phyloP scores from a whole-genome alignment of 2,113 vertebrate species.

The Jacana jacana region DNA sequence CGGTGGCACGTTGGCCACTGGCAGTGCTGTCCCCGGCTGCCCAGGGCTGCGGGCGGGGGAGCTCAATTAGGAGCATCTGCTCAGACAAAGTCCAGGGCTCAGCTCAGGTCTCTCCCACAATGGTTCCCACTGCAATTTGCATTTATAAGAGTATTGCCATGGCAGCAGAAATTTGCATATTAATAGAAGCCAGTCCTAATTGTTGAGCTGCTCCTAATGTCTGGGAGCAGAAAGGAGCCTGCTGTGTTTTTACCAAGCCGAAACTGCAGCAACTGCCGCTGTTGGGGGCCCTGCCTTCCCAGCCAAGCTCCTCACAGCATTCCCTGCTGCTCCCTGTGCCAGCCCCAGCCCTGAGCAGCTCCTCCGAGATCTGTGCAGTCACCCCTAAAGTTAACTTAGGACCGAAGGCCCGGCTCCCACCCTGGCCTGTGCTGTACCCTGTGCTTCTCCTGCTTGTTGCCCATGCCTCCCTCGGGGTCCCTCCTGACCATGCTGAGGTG shows the following conservation, averaged over 20 bases:
- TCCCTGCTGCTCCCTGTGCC: not conserved
- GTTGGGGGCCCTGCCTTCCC: not conserved
- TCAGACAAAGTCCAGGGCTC: not conserved
- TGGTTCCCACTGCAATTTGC: not conserved
- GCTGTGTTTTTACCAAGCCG: not conserved
- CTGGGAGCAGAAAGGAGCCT: not conserved
- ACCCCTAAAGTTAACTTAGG: rapidly evolving
- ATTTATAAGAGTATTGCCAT: conserved; percentile 8
- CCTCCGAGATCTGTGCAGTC: rapidly evolving
- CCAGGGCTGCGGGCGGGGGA: not conserved
- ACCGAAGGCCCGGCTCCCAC: rapidly evolving
- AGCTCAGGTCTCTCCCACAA: not conserved
- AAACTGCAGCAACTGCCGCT: not conserved
- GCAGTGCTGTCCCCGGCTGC: not conserved
- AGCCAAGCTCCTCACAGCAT: not conserved
- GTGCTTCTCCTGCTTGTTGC: not conserved
- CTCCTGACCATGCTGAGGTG: rapidly evolving
- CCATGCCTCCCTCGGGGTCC: rapidly evolving
- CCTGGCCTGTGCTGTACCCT: not conserved
- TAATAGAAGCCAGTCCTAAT: conserved; percentile 32
- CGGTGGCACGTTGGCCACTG: rapidly evolving
- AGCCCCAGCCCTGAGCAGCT: not conserved
- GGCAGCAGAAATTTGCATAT: conserved; percentile 34
- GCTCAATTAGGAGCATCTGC: not conserved
- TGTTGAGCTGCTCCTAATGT: not conserved